Evolutionary conservation across 2,888 invertebrate genomes (phyloP).

Genomic region (Dryobota labecula): DNA sequence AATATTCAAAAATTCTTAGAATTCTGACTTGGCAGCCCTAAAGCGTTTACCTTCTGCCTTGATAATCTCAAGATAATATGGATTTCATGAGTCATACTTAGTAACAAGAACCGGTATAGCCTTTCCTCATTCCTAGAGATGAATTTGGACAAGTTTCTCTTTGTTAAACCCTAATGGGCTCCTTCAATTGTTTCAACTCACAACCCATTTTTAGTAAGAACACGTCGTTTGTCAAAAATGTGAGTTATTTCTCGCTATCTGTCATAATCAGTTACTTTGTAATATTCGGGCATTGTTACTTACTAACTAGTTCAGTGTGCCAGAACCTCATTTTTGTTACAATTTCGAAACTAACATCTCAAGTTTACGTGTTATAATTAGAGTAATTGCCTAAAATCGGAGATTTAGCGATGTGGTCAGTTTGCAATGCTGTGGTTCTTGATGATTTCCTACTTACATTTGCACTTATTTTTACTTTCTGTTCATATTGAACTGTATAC

Average conservation of each 20-base stretch:
- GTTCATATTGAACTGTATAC: neutral
- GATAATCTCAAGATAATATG: slow-evolving; percentile 55
- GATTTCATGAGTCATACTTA: slow-evolving; percentile 58
- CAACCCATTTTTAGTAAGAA: slow-evolving; percentile 53
- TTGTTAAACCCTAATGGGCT: slow-evolving; percentile 55
- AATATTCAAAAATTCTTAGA: neutral
- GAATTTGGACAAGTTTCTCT: slow-evolving; percentile 46
- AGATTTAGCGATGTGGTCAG: slow-evolving; percentile 51
- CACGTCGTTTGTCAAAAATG: slow-evolving; percentile 58
- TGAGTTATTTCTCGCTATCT: slow-evolving; percentile 60
- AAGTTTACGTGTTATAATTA: slow-evolving; percentile 66
- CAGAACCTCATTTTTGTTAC: slow-evolving; percentile 56
- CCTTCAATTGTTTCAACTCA: slow-evolving; percentile 50
- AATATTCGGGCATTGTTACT: slow-evolving; percentile 60
- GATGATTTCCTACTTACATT: slow-evolving; percentile 16
- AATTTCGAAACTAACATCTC: slow-evolving; percentile 59
- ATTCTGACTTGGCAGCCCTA: slow-evolving; percentile 32
- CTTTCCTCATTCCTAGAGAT: slow-evolving; percentile 44
- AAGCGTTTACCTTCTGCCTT: slow-evolving; percentile 38
- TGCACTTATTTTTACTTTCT: neutral
- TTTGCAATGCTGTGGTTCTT: slow-evolving; percentile 28
- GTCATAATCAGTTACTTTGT: slow-evolving; percentile 66
- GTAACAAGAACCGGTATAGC: slow-evolving; percentile 48
- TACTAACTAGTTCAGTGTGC: slow-evolving; percentile 61
- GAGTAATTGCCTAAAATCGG: slow-evolving; percentile 56